These are phyloP conservation scores for Ptilorrhoa leucosticta DNA, from an alignment of 2,113 vertebrate genomes.

Conservation along the genomic window DNA sequence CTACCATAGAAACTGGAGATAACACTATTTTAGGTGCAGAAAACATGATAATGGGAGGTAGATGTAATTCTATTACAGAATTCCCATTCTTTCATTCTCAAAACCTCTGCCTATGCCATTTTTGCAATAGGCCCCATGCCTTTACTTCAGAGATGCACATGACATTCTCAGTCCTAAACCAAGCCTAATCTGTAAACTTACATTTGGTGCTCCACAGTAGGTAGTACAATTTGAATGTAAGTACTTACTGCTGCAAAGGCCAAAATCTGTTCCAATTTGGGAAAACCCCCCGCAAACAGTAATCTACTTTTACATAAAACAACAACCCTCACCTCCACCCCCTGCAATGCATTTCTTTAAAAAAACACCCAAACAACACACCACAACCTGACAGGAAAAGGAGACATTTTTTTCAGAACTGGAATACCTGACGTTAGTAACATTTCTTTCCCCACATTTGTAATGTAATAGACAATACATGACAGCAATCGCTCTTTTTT, in stretches of 20 bases:
- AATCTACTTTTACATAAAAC: background rate
- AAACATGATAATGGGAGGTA: background rate
- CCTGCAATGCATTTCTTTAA: background rate
- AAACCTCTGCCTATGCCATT: background rate
- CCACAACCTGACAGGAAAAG: background rate
- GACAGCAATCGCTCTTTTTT: accelerated
- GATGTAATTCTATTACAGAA: background rate
- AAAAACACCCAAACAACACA: background rate
- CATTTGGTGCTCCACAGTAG: background rate
- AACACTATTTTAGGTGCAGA: background rate
- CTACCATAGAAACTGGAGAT: background rate
- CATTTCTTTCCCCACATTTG: background rate
- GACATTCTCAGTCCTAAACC: background rate
- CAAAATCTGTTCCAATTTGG: background rate
- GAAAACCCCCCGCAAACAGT: background rate
- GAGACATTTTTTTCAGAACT: background rate
- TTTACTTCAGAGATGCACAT: background rate
- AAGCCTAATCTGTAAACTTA: background rate
- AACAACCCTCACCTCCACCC: background rate
- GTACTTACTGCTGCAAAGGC: background rate
- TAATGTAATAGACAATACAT: background rate
- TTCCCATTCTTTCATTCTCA: background rate
- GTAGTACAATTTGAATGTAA: background rate
- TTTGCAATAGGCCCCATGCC: background rate
- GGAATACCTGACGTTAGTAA: background rate